phyloP scores from a whole-genome alignment of 2,888 invertebrate genomes.

The Troilus luridus region DNA sequence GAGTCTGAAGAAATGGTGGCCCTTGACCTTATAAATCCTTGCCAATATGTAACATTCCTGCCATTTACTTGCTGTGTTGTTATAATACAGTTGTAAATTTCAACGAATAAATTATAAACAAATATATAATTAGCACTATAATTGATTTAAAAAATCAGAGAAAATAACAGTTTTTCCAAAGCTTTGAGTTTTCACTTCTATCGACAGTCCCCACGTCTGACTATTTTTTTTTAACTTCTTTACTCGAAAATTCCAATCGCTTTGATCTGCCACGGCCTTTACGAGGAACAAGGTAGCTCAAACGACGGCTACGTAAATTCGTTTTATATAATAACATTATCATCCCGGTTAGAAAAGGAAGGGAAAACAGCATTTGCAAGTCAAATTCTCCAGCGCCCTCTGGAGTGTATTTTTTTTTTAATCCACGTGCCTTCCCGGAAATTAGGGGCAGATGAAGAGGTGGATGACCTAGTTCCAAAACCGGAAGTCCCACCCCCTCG shows the following conservation, averaged over 20 bases:
- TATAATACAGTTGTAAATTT: no score
- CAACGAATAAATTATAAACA: no score
- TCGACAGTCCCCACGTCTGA: no score
- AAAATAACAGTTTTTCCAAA: no score
- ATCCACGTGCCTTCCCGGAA: slow-evolving; percentile 6
- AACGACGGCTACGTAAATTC: not conserved
- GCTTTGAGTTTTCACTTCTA: no score
- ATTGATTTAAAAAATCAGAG: no score
- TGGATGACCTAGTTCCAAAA: not conserved
- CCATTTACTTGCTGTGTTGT: no score
- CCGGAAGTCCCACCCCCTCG: not conserved
- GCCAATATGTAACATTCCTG: no score
- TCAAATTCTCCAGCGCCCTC: not conserved
- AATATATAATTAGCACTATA: no score
- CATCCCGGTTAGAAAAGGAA: not conserved
- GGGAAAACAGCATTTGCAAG: slow-evolving; percentile 17
- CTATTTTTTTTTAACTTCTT: not conserved
- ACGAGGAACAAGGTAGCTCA: not conserved
- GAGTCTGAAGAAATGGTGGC: no score
- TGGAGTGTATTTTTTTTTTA: not conserved
- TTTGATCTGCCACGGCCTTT: not conserved
- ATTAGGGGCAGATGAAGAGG: slow-evolving; percentile 19
- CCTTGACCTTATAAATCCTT: no score
- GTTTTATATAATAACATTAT: not conserved
- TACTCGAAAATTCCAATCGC: not conserved